Evolutionary conservation across 2,888 invertebrate species (phyloP).

Genomic region (Drosophila melanocephala): DNA sequence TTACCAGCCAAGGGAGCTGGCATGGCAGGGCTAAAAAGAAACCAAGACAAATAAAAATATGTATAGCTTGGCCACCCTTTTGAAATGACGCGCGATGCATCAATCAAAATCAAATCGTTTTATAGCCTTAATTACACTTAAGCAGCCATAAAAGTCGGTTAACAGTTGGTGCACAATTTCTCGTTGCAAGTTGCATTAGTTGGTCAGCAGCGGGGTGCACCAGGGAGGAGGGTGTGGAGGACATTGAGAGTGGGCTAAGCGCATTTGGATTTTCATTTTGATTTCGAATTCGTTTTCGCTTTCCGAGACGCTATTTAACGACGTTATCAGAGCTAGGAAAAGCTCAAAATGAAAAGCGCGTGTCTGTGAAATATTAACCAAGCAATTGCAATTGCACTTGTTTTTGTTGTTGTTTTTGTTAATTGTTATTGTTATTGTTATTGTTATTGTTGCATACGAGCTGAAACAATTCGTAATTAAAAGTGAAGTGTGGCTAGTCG

Average conservation of each 20-base stretch:
- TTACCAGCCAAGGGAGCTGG: not conserved
- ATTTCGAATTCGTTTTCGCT: slow-evolving; percentile 64
- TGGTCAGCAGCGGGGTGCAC: slow-evolving; percentile 32
- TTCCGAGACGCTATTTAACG: slow-evolving; percentile 66
- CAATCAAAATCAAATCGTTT: slow-evolving; percentile 74
- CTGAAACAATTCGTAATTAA: slow-evolving; percentile 55
- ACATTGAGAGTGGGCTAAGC: slow-evolving; percentile 7
- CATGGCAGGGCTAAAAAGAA: not conserved
- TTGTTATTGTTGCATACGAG: slow-evolving; percentile 7
- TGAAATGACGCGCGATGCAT: slow-evolving; percentile 38
- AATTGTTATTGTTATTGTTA: slow-evolving; percentile 12
- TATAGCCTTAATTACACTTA: slow-evolving; percentile 73
- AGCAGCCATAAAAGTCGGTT: slow-evolving; percentile 76
- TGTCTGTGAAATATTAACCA: slow-evolving; percentile 66
- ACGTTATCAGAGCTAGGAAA: slow-evolving; percentile 77
- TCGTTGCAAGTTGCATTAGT: slow-evolving; percentile 39
- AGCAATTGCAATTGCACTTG: slow-evolving; percentile 30
- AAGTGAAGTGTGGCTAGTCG: slow-evolving; percentile 67
- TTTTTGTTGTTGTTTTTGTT: slow-evolving; percentile 8
- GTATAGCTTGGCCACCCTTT: slow-evolving; percentile 37
- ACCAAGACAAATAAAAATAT: not conserved
- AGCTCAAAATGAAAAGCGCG: slow-evolving; percentile 57
- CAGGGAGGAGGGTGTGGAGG: not conserved
- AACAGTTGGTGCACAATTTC: slow-evolving; percentile 59
- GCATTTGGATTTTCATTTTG: slow-evolving; percentile 25